Conservation (phyloP, 2,888 invertebrate genomes). For the Nebria brevicollis region DNA sequence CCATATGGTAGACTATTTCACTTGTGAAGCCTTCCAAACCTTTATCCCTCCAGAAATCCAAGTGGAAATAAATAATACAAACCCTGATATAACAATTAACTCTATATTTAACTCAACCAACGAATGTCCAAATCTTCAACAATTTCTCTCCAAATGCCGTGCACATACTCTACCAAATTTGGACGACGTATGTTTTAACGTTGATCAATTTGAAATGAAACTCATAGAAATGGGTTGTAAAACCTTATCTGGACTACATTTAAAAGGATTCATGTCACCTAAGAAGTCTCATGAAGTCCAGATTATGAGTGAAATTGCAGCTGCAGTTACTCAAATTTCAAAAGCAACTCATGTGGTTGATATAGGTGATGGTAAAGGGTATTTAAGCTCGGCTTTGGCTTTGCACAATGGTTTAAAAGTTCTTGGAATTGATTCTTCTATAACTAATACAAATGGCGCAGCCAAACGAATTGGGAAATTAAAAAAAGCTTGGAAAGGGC, state of each 20-base stretch:
- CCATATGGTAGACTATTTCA: constrained; percentile 81
- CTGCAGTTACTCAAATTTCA: constrained; percentile 63
- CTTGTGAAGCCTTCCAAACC: constrained; percentile 72
- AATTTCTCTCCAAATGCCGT: constrained; percentile 54
- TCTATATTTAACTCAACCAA: not conserved
- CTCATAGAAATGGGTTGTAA: constrained; percentile 59
- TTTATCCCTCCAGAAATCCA: constrained; percentile 68
- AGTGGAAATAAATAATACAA: constrained; percentile 62
- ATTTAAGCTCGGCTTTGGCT: constrained; percentile 79
- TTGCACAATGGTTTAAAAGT: constrained; percentile 77
- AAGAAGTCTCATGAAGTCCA: constrained; percentile 87
- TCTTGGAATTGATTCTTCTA: constrained; percentile 83
- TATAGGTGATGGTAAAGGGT: constrained; percentile 91
- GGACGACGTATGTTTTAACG: constrained; percentile 63
- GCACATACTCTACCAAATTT: constrained; percentile 54
- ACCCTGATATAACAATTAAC: not conserved
- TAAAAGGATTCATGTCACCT: constrained; percentile 78
- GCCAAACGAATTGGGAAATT: constrained; percentile 66
- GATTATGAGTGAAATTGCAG: constrained; percentile 70
- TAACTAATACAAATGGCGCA: constrained; percentile 74
- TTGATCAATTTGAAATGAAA: constrained; percentile 60
- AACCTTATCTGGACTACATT: constrained; percentile 57
- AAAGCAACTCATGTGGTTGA: constrained; percentile 73
- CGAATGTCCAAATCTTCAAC: constrained; percentile 51
- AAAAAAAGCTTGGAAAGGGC: constrained; percentile 60